Base-by-base conservation (phyloP, 35 echinoderm and acorn worm genomes). In the Strongylocentrotus purpuratus region DNA sequence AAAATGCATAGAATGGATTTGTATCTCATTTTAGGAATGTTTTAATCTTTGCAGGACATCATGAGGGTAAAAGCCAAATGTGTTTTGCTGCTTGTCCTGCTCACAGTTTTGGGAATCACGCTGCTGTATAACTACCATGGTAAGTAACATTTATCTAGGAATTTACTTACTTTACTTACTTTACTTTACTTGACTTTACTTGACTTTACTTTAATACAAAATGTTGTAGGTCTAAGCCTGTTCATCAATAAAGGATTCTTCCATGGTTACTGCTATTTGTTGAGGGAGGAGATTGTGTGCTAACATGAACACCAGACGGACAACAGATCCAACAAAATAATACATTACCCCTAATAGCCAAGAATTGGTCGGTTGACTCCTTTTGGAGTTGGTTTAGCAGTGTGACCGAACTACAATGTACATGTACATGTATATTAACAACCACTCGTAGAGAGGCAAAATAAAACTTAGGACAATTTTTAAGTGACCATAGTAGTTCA, bases 21-120 rank as follows among this genome's bases (percentile, higher is more conserved):
- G 1, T 14, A 55, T 13, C 11, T 55, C 10, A 15, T 55, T 9
- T 55, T 11, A 55, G 9, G 10, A 2, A 55, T 55, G 48, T 55
- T 9, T n/a, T 78, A 22, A 4, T 78, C 20, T 78, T 78, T 78
- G 18, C 61, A 78, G 65, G 65, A 28, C 65, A 89, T 28, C 0
- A 89, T 89, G 87, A 89, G 87, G 87, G 7, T 89, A 7, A 89
- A 89, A 89, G 13, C 87, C 32, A 89, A 46, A 41, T 17, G 31
- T 89, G 33, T 89, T 33, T 31, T 89, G 20, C 87, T 89, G 15
- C 87, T 89, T 4, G 45, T 46, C 32, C 15, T 89, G 87, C 20
- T 89, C 4, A 31, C 33, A 45, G 15, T 89, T 3, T 45, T 89
- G 32, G 87, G 87, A 89, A 46, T 89, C 20, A 78, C 65, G n/a